A percentile compares a stretch with the other conserved stretches of the same genome.
Conservation (phyloP, 2,113 vertebrate genomes). For the Microtus montanus region DNA sequence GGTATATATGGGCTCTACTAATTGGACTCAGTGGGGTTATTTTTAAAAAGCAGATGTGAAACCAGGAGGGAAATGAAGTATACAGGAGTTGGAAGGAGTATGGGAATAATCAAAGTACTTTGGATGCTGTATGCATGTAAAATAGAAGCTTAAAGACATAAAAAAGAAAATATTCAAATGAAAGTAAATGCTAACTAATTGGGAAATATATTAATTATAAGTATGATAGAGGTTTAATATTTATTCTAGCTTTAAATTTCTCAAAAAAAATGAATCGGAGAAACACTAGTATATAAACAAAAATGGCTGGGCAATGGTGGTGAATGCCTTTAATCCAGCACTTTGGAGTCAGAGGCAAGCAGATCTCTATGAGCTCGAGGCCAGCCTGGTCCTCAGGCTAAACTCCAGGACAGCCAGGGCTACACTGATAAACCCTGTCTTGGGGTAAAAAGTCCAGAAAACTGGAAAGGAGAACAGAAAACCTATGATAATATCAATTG, state of each 20-base stretch:
- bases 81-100: not conserved
- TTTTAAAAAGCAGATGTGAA: not conserved
- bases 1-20: not conserved
- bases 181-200: slow-evolving; percentile 4
- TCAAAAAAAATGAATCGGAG: slow-evolving; percentile 21
- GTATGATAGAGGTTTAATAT: not conserved
- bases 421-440: not conserved
- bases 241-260: not conserved
- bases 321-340: not conserved
- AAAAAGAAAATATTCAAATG: not conserved
- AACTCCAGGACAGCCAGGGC: not conserved
- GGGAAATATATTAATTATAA: not conserved
- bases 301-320: not conserved
- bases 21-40: not conserved
- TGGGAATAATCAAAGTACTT: not conserved
- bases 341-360: not conserved
- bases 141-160: not conserved
- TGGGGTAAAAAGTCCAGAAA: not conserved
- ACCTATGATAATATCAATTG: not conserved
- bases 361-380: not conserved
- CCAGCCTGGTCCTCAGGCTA: not conserved
- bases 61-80: not conserved
- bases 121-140: not conserved
- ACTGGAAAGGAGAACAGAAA: not conserved
- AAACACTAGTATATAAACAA: not conserved